Conservation (phyloP, 2,113 vertebrate genomes). For the Cynocephalus volans region DNA sequence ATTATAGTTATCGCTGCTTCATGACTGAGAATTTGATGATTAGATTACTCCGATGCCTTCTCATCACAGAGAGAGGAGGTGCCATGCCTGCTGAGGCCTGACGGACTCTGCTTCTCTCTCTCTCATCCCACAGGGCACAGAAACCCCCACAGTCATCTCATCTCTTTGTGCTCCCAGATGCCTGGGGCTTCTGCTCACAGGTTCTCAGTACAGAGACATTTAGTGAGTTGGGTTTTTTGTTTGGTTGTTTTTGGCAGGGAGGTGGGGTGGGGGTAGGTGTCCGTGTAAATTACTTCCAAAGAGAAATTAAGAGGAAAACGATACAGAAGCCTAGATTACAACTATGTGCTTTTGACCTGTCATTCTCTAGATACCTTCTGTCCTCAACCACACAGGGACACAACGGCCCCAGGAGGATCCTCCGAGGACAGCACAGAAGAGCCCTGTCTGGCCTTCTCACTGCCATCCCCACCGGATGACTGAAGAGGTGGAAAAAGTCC, state of each 20-base stretch:
- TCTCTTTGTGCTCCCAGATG: not conserved
- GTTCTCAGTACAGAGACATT: not conserved
- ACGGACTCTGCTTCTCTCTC: accelerated
- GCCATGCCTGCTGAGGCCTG: not conserved
- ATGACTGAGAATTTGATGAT: not conserved
- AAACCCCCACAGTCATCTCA: not conserved
- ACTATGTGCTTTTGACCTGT: accelerated
- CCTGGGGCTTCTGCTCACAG: not conserved
- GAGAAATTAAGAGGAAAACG: not conserved
- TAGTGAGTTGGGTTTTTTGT: not conserved
- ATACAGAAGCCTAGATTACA: not conserved
- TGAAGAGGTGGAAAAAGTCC: not conserved
- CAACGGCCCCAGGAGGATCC: not conserved
- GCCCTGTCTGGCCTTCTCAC: not conserved
- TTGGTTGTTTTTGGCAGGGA: not conserved
- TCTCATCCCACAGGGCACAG: not conserved
- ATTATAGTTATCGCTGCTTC: not conserved
- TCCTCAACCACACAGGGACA: not conserved
- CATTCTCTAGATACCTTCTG: not conserved
- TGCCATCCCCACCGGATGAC: no score
- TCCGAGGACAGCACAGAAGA: not conserved
- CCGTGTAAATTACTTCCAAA: not conserved
- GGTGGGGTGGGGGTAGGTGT: accelerated
- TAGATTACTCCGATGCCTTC: not conserved
- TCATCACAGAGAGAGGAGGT: no score